These are phyloP conservation scores for Trinectes maculatus DNA, from an alignment of 2,113 vertebrate genomes.

Conservation along the genomic window DNA sequence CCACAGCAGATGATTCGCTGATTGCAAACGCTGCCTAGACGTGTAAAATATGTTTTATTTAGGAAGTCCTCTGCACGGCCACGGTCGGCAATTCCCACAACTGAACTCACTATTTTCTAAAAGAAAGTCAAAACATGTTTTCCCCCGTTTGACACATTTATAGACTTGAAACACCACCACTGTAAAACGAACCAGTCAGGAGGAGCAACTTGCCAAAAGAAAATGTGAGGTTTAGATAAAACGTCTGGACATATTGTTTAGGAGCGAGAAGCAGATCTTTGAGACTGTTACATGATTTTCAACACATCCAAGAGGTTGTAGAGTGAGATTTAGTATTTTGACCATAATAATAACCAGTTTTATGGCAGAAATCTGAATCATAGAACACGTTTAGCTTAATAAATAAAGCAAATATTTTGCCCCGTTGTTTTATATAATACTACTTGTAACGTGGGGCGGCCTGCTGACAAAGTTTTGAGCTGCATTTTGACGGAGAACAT, in stretches of 20 bases:
- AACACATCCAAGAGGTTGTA: constrained; percentile 29
- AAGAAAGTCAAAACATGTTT: not conserved
- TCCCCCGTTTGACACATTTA: constrained; percentile 34
- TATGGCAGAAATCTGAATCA: constrained; percentile 1
- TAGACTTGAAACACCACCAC: constrained; percentile 20
- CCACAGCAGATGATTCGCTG: constrained; percentile 15
- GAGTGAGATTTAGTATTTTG: constrained; percentile 11
- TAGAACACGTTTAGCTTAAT: constrained; percentile 22
- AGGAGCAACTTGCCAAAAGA: constrained; percentile 50
- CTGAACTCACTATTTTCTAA: not conserved
- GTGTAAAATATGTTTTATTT: constrained; percentile 13
- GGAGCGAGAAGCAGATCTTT: constrained; percentile 2
- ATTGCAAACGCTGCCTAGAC: constrained; percentile 17
- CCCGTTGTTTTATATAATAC: not conserved
- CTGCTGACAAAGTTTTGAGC: too few species aligned
- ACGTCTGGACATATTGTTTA: constrained; percentile 25
- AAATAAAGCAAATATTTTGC: constrained; percentile 18
- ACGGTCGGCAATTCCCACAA: constrained; percentile 21
- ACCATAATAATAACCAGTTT: constrained; percentile 3
- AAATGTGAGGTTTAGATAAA: too few species aligned
- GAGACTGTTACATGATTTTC: constrained; percentile 24
- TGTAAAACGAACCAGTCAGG: constrained; percentile 11
- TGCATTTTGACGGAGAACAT: constrained; percentile 6
- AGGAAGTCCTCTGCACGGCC: constrained; percentile 13
- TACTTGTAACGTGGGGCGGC: constrained; percentile 4